Evolutionary conservation across 2,888 invertebrate genomes (phyloP).

Genomic region (Myopa tessellatipennis): DNA sequence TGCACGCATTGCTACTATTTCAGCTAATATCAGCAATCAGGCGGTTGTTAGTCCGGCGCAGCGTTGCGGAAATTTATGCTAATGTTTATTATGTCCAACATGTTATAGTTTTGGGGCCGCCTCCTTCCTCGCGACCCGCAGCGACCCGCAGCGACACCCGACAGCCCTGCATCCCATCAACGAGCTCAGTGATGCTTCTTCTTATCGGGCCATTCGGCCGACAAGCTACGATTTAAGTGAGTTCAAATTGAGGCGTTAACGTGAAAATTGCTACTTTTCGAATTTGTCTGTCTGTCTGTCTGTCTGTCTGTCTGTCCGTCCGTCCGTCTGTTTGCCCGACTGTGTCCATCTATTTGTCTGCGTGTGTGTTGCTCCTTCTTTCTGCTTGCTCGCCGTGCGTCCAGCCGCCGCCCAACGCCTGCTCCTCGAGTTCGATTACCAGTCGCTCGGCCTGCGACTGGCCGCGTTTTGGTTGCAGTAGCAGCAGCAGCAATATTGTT

Average conservation of each 20-base stretch:
- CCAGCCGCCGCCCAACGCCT: neutral
- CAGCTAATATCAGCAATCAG: constrained; percentile 36
- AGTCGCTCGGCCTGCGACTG: neutral
- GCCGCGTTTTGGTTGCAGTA: constrained; percentile 24
- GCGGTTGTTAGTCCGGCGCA: constrained; percentile 26
- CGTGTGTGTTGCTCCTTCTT: neutral
- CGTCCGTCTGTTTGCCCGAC: neutral
- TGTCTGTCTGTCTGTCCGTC: neutral
- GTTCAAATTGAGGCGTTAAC: constrained; percentile 38
- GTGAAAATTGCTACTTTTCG: constrained; percentile 39
- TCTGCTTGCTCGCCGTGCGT: neutral
- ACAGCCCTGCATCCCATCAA: neutral
- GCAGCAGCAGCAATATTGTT: constrained; percentile 21
- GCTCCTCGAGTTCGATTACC: constrained; percentile 15
- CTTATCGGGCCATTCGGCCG: constrained; percentile 14
- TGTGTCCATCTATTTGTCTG: neutral
- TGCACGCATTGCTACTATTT: constrained; percentile 28
- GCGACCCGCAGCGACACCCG: neutral
- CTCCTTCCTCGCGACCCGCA: neutral
- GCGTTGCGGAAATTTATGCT: constrained; percentile 59
- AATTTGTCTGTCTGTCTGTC: constrained; percentile 1
- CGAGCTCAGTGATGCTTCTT: neutral
- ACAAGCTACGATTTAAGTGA: constrained; percentile 20
- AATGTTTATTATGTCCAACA: constrained; percentile 64
- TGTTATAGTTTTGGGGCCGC: constrained; percentile 59